These are phyloP conservation scores for Montipora sp. DNA, from an alignment of 64 coral and sea anemone species.

Conservation along the genomic window DNA sequence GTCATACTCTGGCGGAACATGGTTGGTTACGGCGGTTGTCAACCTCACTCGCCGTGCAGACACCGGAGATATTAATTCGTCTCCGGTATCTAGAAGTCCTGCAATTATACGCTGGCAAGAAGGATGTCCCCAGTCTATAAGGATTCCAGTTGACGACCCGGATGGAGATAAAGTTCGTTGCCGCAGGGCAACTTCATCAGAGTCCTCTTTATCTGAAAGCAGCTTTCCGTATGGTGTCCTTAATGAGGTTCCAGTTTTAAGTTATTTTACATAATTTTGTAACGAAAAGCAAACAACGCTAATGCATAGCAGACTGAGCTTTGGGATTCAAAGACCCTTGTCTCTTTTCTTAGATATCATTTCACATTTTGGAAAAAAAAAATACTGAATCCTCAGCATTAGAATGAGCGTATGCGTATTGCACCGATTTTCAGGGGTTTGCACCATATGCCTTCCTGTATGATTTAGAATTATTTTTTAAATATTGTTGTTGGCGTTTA, in stretches of 20 bases:
- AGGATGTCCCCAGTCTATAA: conserved; percentile 31
- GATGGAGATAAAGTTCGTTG: conserved; percentile 72
- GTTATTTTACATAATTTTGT: too few relatives aligned
- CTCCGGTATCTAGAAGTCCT: conserved; percentile 51
- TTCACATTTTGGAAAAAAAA: too few relatives aligned
- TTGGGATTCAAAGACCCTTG: too few relatives aligned
- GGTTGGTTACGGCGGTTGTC: conserved; percentile 24
- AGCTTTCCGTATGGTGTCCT: conserved; percentile 40
- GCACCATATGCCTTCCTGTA: too few relatives aligned
- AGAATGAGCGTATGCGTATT: too few relatives aligned
- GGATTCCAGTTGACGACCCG: conserved; percentile 65
- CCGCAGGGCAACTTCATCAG: conserved; percentile 33
- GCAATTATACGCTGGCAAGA: conserved; percentile 36
- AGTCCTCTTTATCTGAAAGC: conserved; percentile 15
- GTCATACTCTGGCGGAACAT: not conserved
- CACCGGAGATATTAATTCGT: conserved; percentile 53
- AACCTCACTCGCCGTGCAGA: conserved; percentile 53
- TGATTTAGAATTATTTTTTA: too few relatives aligned
- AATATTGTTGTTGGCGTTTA: too few relatives aligned
- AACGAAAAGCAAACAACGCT: too few relatives aligned
- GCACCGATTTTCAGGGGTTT: too few relatives aligned
- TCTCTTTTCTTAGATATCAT: too few relatives aligned
- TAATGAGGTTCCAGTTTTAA: conserved; percentile 6
- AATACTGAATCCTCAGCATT: too few relatives aligned
- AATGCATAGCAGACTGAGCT: too few relatives aligned